Percentiles rank a stretch among this genome's conserved stretches.
These are phyloP conservation scores for Tachina fera DNA, from an alignment of 2,888 invertebrate species.

Conservation along the genomic window DNA sequence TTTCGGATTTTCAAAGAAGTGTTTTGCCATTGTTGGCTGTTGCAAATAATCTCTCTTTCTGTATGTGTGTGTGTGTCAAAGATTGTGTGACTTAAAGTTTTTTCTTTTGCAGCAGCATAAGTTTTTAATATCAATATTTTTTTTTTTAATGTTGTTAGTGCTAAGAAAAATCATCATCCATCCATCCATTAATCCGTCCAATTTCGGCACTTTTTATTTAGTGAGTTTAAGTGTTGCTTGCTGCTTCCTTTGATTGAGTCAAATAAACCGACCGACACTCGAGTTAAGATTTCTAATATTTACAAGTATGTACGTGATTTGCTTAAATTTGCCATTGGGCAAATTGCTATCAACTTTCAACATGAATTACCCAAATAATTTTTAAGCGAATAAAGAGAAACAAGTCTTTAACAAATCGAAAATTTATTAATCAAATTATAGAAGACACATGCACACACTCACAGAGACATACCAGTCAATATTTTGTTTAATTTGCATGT, in stretches of 20 bases:
- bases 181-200: conserved; percentile 58
- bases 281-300: conserved; percentile 64
- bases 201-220: conserved; percentile 30
- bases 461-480: conserved; percentile 1
- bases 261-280: conserved; percentile 65
- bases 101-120: conserved; percentile 43
- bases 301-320: conserved; percentile 14
- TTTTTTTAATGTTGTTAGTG: conserved; percentile 11
- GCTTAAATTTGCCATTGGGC: conserved; percentile 65
- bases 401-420: conserved; percentile 59
- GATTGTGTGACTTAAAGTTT: conserved; percentile 62
- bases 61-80: conserved; percentile 40
- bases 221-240: conserved; percentile 48
- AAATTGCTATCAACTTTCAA: conserved; percentile 72
- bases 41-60: conserved; percentile 18
- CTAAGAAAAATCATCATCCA: conserved; percentile 48
- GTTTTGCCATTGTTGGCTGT: conserved; percentile 6
- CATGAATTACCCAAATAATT: conserved; percentile 68
- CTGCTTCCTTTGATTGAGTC: conserved; percentile 65
- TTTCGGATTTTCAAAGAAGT: conserved; percentile 20
- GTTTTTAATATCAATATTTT: conserved; percentile 64
- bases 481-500: conserved; percentile 35
- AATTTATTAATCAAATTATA: conserved; percentile 69
- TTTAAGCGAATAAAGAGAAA: conserved; percentile 47
- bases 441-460: no score